Percentiles rank a stretch among this genome's conserved stretches.
Conservation (phyloP, 1,140 invertebrate genomes). For the Cydia strobilella region DNA sequence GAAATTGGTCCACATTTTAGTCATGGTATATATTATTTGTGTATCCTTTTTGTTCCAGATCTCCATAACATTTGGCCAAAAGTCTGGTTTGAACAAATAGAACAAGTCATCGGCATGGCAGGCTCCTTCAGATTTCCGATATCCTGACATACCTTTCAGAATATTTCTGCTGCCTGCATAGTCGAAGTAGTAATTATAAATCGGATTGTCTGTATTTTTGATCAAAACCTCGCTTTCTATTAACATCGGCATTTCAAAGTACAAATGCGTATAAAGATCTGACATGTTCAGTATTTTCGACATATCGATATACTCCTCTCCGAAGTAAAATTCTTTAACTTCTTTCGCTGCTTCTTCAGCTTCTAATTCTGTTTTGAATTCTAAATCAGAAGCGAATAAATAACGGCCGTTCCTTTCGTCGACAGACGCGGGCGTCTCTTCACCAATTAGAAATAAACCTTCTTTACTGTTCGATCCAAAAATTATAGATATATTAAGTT, state of each 20-base stretch:
- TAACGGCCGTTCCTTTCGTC: constrained; percentile 56
- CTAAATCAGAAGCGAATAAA: constrained; percentile 66
- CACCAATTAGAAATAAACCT: constrained; percentile 60
- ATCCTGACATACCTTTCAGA: constrained; percentile 52
- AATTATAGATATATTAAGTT: constrained; percentile 62
- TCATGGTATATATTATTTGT: constrained; percentile 57
- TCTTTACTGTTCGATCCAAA: constrained; percentile 62
- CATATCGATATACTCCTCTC: constrained; percentile 52
- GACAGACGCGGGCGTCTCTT: constrained; percentile 51
- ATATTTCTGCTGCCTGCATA: constrained; percentile 62
- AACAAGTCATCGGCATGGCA: constrained; percentile 70
- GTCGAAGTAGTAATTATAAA: constrained; percentile 68
- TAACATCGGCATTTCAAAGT: constrained; percentile 63
- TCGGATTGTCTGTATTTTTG: constrained; percentile 42
- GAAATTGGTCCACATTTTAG: constrained; percentile 69
- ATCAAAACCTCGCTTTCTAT: constrained; percentile 56
- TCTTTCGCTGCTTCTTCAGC: constrained; percentile 48
- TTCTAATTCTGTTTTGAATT: constrained; percentile 53
- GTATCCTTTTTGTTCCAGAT: constrained; percentile 53
- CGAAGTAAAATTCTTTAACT: constrained; percentile 62
- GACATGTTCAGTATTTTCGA: constrained; percentile 50
- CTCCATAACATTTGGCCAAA: constrained; percentile 50
- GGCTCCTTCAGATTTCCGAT: constrained; percentile 51
- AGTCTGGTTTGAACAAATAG: constrained; percentile 62
- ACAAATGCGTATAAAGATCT: constrained; percentile 62